Evolutionary conservation across 1,140 invertebrate species (phyloP), one percentile per base, ranked within the genome.

Genomic region (Heliconius eleuchia): DNA sequence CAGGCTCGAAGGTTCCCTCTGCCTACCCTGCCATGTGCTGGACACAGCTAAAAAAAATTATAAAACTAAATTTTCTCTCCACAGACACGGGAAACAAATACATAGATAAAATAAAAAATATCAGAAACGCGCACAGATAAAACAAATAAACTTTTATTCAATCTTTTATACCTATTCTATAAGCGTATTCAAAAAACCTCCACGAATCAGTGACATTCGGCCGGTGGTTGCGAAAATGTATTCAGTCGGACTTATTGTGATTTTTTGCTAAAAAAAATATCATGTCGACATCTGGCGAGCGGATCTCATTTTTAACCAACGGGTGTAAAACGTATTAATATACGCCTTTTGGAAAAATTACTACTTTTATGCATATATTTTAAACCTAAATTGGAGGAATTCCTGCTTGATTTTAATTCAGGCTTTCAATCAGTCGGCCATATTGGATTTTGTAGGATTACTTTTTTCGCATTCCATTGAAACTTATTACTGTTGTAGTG

Each of bases 291-390:
- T 84, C 83, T 84, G 83, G 83, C 83, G 73, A 39, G 76, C 83
- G 80, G 78, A 66, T 76, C 74, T 80, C 83, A 82, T 82, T 84
- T 84, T 84, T 80, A 84, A 84, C 80, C 74, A 76, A 76, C 77
- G 78, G 76, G 73, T 73, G 73, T 80, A 80, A 74, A 80, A 77
- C 79, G 50, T 73, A 66, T 52, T 70, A 37, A 75, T 79, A 79
- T 79, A 27, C 39, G 42, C 37, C 60, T 76, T 50, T 70, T 42
- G 42, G n/a, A 57, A 76, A 76, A 76, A 76, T 42, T 66, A 46
- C 60, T 50, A 66, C 60, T 66, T 30, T 66, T 5, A 52, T 23
- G 30, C 60, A 30, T 66, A 66, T 66, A 66, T 66, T 66, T 66
- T 66, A 66, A 66, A 66, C 60, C 60, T 66, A 66, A 66, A 66